Base-by-base conservation (phyloP, 2,888 invertebrate species). In the Teinopalpus imperialis region DNA sequence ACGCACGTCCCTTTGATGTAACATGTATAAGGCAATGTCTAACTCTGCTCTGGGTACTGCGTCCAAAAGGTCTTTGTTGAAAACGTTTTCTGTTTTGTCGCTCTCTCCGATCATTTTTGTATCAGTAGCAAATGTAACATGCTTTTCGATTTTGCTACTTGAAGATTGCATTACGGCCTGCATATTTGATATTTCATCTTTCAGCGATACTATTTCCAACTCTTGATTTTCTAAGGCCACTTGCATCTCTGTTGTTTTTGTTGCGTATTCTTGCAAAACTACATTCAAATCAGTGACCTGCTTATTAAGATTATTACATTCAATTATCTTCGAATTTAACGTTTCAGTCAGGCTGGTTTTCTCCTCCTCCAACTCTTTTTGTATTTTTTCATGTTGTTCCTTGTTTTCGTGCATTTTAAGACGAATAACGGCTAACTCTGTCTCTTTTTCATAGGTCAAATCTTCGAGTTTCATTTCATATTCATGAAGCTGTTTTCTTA, bases 1-100 rank as follows among this genome's bases (percentile, higher is more conserved):
- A 0, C 95, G 90, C 47, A 96, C 94, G 57, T 97, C 96, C 53
- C 96, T 90, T 65, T 96, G 95, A 71, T 97, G 96, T 39, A 97
- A 81, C 93, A 95, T 94, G 66, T 95, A 95, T 27, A 95, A 74
- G 0, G 96, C 95, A 39, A 95, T 82, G 66, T 96, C 95, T 40
- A 96, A 77, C 72, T 96, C 95, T 0, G 93, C 91, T 63, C 92
- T 83, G 0, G 86, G 83, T 14, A 88, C 80, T 21, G 81, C 77
- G 39, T 86, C 81, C 21, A 81, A 57, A 3, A 83, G 59, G 8
- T 81, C 79, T 44, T 62, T 80, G 48, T 70, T 76, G 12, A 76
- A 34, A 37, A 51, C 36, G 9, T 49, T 53, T 26, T 69, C 64
- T 1, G 53, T 10, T 9, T 47, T 44, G 10, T 64, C 69, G 5